These are phyloP conservation scores for Trachymyrmex septentrionalis DNA, from an alignment of 1,140 invertebrate species.

Conservation along the genomic window DNA sequence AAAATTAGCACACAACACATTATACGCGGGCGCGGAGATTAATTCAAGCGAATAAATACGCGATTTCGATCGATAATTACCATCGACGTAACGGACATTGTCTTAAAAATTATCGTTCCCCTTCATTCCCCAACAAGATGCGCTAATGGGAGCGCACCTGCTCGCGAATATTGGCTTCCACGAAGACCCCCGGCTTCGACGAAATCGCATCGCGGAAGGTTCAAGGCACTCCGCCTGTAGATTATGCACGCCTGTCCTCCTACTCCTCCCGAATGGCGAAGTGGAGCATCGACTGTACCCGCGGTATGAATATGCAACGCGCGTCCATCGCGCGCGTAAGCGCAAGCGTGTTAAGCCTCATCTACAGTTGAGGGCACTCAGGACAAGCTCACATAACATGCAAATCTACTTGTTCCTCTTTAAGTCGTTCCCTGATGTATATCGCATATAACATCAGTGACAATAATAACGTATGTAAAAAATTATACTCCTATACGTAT, in stretches of 20 bases:
- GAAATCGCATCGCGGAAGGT: constrained; percentile 71
- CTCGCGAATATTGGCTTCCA: constrained; percentile 60
- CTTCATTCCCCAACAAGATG: constrained; percentile 58
- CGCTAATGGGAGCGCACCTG: constrained; percentile 60
- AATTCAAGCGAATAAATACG: constrained; percentile 51
- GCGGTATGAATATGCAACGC: constrained; percentile 78
- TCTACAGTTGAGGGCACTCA: constrained; percentile 28
- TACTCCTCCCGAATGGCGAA: constrained; percentile 75
- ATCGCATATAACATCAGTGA: neutral
- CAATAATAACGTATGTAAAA: neutral
- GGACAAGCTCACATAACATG: constrained; percentile 22
- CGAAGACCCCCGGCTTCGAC: constrained; percentile 53
- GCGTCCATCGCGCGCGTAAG: constrained; percentile 56
- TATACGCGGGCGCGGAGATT: constrained; percentile 7
- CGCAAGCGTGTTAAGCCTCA: constrained; percentile 51
- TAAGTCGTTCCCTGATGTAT: constrained; percentile 1
- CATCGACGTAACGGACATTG: constrained; percentile 48
- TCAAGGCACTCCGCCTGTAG: constrained; percentile 68
- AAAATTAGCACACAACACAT: constrained; percentile 29
- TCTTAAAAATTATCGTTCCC: constrained; percentile 58
- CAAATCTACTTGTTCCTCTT: constrained; percentile 12
- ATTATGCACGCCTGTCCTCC: constrained; percentile 80
- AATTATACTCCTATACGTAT: neutral
- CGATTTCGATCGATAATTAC: constrained; percentile 48
- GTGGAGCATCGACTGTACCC: constrained; percentile 72